Percentiles rank a stretch among this genome's conserved stretches.
phyloP scores from a whole-genome alignment of 1,140 invertebrate genomes.

The Rhopalosiphum padi region DNA sequence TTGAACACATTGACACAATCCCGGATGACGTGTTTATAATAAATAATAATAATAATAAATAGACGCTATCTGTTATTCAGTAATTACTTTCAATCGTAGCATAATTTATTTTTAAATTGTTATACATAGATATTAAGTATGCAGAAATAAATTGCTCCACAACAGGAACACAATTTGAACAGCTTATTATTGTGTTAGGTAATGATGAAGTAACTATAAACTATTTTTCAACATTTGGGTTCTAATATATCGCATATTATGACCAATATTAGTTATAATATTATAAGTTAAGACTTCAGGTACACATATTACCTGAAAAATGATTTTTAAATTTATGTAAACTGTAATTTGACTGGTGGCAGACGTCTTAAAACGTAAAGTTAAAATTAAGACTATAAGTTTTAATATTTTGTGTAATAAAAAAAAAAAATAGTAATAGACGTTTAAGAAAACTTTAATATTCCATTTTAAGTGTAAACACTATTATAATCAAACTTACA shows the following conservation, averaged over 20 bases:
- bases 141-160: neutral
- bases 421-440: neutral
- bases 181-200: neutral
- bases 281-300: neutral
- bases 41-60: neutral
- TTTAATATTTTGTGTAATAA: neutral
- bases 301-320: neutral
- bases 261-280: neutral
- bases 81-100: neutral
- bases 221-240: neutral
- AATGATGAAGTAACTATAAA: neutral
- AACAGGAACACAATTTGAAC: neutral
- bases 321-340: neutral
- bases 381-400: neutral
- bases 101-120: neutral
- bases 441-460: neutral
- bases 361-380: neutral
- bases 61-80: neutral
- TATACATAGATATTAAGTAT: neutral
- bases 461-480: neutral
- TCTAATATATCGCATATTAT: neutral
- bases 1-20: slow-evolving; percentile 1
- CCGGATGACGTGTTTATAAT: neutral
- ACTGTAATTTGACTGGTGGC: neutral
- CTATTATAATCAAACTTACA: neutral